A percentile compares a stretch with the other conserved stretches of the same genome.
Evolutionary conservation across 2,888 invertebrate genomes (phyloP).

Genomic region (Lobophora halterata): DNA sequence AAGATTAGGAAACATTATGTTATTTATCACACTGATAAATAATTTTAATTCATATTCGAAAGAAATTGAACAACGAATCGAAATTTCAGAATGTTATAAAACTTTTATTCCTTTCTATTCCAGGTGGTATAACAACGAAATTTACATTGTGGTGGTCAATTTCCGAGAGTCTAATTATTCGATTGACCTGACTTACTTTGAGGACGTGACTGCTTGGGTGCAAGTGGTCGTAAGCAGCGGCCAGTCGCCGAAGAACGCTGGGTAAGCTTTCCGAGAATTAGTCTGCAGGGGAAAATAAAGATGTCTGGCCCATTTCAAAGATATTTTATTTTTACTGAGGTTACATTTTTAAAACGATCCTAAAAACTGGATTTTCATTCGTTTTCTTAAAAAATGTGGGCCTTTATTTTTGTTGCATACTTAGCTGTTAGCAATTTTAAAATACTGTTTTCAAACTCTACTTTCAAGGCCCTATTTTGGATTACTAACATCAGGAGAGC

Average conservation of each 20-base stretch:
- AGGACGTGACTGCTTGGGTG: constrained; percentile 62
- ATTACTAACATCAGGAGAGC: too few relatives aligned
- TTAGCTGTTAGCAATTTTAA: too few relatives aligned
- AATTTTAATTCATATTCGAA: neutral
- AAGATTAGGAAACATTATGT: too few relatives aligned
- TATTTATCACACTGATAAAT: too few relatives aligned
- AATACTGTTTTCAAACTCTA: too few relatives aligned
- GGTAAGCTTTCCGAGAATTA: constrained; percentile 29
- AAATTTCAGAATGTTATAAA: neutral
- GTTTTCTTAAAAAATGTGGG: too few relatives aligned
- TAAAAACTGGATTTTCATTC: too few relatives aligned
- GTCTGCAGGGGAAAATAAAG: neutral
- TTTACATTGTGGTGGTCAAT: constrained; percentile 78
- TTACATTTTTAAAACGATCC: too few relatives aligned
- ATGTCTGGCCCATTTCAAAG: too few relatives aligned
- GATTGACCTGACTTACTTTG: constrained; percentile 78
- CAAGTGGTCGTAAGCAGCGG: constrained; percentile 74
- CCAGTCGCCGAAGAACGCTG: constrained; percentile 66
- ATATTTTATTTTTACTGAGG: too few relatives aligned
- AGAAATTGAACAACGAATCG: neutral
- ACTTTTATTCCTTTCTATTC: constrained; percentile 18
- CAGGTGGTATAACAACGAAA: constrained; percentile 50
- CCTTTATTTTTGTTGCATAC: too few relatives aligned
- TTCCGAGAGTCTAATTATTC: constrained; percentile 71
- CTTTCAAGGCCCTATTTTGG: too few relatives aligned